Base-by-base conservation (phyloP, 1,140 invertebrate species). In the Penaeus indicus region DNA sequence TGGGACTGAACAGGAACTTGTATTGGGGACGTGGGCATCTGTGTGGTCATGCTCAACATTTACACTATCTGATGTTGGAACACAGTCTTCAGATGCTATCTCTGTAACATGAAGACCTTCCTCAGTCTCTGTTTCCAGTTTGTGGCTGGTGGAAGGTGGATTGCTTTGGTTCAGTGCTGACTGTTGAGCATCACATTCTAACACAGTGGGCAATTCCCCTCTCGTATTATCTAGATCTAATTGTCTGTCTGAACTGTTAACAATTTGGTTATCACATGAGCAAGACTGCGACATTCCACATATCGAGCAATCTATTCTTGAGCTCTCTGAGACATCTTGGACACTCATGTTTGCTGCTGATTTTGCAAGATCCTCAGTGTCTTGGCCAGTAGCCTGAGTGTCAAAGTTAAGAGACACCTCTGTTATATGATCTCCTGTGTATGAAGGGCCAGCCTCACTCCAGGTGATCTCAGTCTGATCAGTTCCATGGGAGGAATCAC, bases 301-400 rank as follows among this genome's bases (percentile, higher is more conserved):
- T 8, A 67, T 25, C 64, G 64, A n/a, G 64, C 63, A 69, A n/a
- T 19, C 27, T 22, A 11, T 16, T 25, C 18, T 79, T 25, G 47
- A 47, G 78, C 47, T 60, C 7, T 13, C 18, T 5, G 78, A 60
- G 47, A 60, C 22, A 80, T 80, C 78, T 27, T 25, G 47, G 61
- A 80, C 19, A 42, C 42, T 60, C 78, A 80, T 47, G 25, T 80
- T 62, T 84, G 82, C 82, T 84, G 82, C 64, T 21, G 64, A 63
- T 27, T 18, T 84, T 67, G 62, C 11, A 21, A 69, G 62, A 8
- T 62, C 82, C 22, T 83, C 80, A 13, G 63, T 38, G 47, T 84
- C 82, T n/a, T 64, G 42, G 25, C 16, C 3, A 16, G 27, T n/a
- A 67, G 82, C 38, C 38, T n/a, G 18, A 32, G 22, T 69, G 78